Base-by-base conservation (phyloP, 2,113 vertebrate species). In the Numida meleagris region DNA sequence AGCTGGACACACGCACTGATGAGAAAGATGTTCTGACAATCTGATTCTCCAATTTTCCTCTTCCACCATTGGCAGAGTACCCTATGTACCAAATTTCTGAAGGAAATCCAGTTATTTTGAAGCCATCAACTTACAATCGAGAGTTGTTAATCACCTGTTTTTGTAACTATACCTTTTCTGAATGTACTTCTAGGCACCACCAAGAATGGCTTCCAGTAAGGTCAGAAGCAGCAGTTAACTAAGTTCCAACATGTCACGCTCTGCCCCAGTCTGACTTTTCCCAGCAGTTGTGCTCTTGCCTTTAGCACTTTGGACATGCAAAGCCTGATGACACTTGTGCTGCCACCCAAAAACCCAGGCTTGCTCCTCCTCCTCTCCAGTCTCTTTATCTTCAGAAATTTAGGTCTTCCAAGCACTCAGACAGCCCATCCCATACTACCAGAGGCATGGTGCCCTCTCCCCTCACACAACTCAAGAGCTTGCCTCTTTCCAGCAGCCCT, bases 391-490 rank as follows among this genome's bases (percentile, higher is more conserved):
- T 82, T 70, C 42, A 71, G 53, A 29, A 85, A 87, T n/a, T 14
- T 9, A 18, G 2, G 10, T 38, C 36, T 85, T 79, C n/a, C 12
- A 45, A 29, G 9, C 2, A 4, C 13, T 66, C 36, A 45, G 24
- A 66, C 33, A 4, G 6, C 70, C 21, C 29, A 8, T 16, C 1
- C 3, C 19, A 4, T 18, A 34, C 14, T 5, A 40, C 15, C 25
- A 24, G 43, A 71, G 33, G 36, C 59, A 14, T 6, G 8, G 8
- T 13, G 8, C 31, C 20, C 33, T 24, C 38, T 6, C 12, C 5
- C 19, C 11, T 40, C 40, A 10, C 25, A 0, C 0, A 61, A 12
- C 27, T 77, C 6, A 13, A 11, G 7, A 50, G 15, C 17, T 27
- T 23, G 27, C 10, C 23, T 24, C 38, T 21, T 53, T 33, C 17